These are phyloP conservation scores for Ecdyonurus torrentis DNA, from an alignment of 2,888 invertebrate species.

Conservation along the genomic window DNA sequence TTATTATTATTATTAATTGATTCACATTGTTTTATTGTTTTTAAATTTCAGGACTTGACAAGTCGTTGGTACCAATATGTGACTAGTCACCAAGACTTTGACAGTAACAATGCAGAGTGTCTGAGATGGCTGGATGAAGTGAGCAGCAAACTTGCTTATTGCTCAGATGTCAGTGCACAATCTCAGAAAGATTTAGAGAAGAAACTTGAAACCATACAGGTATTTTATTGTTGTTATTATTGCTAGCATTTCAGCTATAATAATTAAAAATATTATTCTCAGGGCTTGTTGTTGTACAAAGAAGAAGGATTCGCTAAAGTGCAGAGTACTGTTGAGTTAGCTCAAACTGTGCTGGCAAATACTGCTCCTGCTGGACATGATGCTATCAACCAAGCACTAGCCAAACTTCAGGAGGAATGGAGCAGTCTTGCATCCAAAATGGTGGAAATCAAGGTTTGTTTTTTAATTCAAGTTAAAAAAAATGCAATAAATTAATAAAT, in stretches of 20 bases:
- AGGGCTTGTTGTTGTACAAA: conserved; percentile 76
- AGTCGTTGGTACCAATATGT: conserved; percentile 88
- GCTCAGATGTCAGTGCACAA: conserved; percentile 63
- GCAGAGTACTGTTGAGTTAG: conserved; percentile 75
- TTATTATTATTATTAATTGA: no score
- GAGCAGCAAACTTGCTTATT: conserved; percentile 68
- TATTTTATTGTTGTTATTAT: conserved; percentile 12
- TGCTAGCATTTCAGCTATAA: no score
- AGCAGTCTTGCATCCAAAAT: conserved; percentile 71
- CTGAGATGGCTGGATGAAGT: conserved; percentile 70
- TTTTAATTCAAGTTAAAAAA: background rate
- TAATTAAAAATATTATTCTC: conserved; percentile 20
- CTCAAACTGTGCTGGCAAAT: conserved; percentile 78
- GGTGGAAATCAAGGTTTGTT: conserved; percentile 59
- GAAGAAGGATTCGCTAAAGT: conserved; percentile 84
- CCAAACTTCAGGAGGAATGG: conserved; percentile 79
- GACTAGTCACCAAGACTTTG: conserved; percentile 71
- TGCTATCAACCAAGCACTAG: conserved; percentile 65
- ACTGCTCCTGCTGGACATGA: conserved; percentile 80
- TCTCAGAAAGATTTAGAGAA: conserved; percentile 74
- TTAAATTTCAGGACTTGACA: conserved; percentile 54
- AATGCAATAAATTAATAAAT: background rate
- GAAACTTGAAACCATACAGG: conserved; percentile 57
- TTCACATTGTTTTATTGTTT: no score
- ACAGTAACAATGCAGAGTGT: conserved; percentile 61